Evolutionary conservation across 2,888 invertebrate species (phyloP), one percentile per base, ranked within the genome.

Genomic region (Thymelicus lineola): DNA sequence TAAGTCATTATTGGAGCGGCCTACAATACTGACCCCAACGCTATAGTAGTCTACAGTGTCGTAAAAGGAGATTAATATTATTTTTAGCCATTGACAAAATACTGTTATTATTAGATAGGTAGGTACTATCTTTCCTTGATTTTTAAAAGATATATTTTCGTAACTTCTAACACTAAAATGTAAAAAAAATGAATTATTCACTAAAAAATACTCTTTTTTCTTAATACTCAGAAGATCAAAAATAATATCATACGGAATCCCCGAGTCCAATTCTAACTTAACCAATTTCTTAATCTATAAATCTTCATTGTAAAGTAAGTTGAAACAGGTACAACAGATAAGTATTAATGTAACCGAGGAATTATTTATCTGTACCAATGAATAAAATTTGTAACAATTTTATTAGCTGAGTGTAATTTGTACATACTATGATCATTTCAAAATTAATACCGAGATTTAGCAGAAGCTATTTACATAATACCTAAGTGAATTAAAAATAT

Each of bases 261-360:
- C 12, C 42, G 0, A 10, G 3, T 12, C 10, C 53, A 17, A 14
- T 17, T 50, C 9, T 17, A 14, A 50, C 17, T 17, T 17, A 46
- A 50, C 50, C 50, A 9, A 20, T 20, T 12, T 20, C 0, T 20
- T 20, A 20, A 53, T 53, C 17, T 5, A 12, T 53, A 53, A 53
- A 53, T 53, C 53, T 53, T 20, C 20, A 53, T 53, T 53, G 20
- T 53, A 53, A 53, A 53, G 53, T 53, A 20, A 53, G 53, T 12
- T 20, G 53, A 53, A 53, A 53, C 53, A 53, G 20, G 53, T 53
- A 20, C 53, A 53, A 20, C 48, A n/a, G n/a, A n/a, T n/a, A 53
- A 7, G 15, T 50, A 10, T 45, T 15, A 53, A 20, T 53, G 17
- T 53, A 20, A 53, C 20, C 15, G 17, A 17, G 9, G 53, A 53